Evolutionary conservation across 1,140 invertebrate species (phyloP).

Genomic region (Camponotus pennsylvanicus): DNA sequence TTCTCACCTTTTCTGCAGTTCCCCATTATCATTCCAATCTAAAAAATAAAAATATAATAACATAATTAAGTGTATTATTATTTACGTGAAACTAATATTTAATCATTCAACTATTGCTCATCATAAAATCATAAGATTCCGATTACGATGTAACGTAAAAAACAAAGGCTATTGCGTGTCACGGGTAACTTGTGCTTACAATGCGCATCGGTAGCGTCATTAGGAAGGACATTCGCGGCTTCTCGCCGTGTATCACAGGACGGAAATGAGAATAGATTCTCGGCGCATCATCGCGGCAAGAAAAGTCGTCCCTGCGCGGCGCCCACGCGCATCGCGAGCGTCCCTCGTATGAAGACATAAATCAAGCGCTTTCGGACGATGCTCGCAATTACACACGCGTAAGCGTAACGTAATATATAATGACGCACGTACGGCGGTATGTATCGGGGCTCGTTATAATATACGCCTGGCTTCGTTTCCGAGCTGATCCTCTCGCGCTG

Average conservation of each 20-base stretch:
- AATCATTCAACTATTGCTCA: background rate
- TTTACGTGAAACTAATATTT: background rate
- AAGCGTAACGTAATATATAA: slow-evolving; percentile 83
- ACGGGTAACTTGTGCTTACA: background rate
- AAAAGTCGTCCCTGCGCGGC: slow-evolving; percentile 55
- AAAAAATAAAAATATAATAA: background rate
- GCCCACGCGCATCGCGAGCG: slow-evolving; percentile 79
- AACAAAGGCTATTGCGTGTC: background rate
- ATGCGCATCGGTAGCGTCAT: slow-evolving; percentile 21
- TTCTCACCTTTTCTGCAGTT: slow-evolving; percentile 29
- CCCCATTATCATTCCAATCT: slow-evolving; percentile 9
- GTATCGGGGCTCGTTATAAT: slow-evolving; percentile 80
- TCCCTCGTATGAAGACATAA: slow-evolving; percentile 84
- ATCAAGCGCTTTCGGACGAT: slow-evolving; percentile 84
- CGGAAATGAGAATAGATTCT: slow-evolving; percentile 54
- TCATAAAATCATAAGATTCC: background rate
- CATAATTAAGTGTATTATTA: background rate
- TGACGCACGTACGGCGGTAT: slow-evolving; percentile 73
- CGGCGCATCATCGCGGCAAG: slow-evolving; percentile 19
- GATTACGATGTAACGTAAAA: background rate
- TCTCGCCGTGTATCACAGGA: slow-evolving; percentile 49
- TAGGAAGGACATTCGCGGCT: slow-evolving; percentile 33
- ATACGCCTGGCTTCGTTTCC: slow-evolving; percentile 71
- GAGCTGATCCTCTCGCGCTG: slow-evolving; percentile 52
- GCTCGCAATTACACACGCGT: slow-evolving; percentile 84